A percentile compares a stretch with the other conserved stretches of the same genome.
Evolutionary conservation across 2,113 vertebrate genomes (phyloP).

Genomic region (Triplophysa rosa): DNA sequence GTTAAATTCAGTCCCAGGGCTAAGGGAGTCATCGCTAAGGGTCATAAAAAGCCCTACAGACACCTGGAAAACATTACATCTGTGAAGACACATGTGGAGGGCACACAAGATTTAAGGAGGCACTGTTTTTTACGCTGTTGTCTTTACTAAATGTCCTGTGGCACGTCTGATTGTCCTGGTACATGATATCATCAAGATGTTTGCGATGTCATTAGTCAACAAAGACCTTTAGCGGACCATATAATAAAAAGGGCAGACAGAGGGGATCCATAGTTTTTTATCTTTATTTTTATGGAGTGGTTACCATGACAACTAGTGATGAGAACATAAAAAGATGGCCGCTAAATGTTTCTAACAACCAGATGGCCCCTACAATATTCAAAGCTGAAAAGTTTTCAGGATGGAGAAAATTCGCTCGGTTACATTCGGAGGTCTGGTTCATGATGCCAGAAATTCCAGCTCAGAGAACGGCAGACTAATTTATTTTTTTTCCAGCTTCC

Average conservation of each 20-base stretch:
- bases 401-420: constrained; percentile 30
- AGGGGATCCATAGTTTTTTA: background rate
- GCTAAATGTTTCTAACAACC: background rate
- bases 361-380: background rate
- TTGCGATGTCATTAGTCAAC: background rate
- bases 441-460: constrained; percentile 77
- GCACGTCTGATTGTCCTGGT: constrained; percentile 25
- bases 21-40: constrained; percentile 28
- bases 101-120: constrained; percentile 64
- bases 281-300: background rate
- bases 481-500: constrained; percentile 66
- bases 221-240: background rate
- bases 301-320: background rate
- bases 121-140: constrained; percentile 61
- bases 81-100: constrained; percentile 57
- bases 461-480: constrained; percentile 68
- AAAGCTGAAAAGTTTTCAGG: background rate
- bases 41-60: constrained; percentile 14
- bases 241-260: background rate
- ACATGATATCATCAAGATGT: constrained; percentile 56
- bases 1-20: constrained; percentile 18
- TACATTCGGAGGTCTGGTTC: constrained; percentile 65
- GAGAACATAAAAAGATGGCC: background rate
- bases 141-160: constrained; percentile 43
- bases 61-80: constrained; percentile 69